Conservation (phyloP, 2,113 vertebrate species). For the Cynocephalus volans region DNA sequence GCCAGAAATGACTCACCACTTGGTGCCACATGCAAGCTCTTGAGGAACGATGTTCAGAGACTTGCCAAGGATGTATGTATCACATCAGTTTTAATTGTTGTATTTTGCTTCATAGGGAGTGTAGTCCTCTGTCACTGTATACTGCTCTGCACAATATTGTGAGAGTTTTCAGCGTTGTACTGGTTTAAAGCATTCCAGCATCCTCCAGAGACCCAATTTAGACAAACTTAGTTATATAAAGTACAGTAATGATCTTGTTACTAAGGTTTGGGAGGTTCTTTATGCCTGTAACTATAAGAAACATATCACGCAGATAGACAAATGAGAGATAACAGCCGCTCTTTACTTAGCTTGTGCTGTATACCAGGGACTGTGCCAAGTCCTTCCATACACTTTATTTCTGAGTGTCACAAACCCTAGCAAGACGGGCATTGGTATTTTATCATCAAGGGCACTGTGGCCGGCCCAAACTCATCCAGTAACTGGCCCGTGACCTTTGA, state of each 20-base stretch:
- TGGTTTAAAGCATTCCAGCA: background rate
- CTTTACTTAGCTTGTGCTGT: background rate
- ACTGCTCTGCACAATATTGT: background rate
- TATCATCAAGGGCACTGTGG: background rate
- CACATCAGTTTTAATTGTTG: background rate
- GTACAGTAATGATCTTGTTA: background rate
- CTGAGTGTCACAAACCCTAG: background rate
- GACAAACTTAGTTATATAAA: slow-evolving; percentile 11
- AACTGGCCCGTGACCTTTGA: fast-evolving
- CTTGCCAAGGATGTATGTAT: fast-evolving
- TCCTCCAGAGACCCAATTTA: background rate
- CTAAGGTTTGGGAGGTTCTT: background rate
- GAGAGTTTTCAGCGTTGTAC: background rate
- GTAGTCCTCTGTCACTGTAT: background rate
- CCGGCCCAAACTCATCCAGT: background rate
- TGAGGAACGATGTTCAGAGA: background rate
- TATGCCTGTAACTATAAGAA: background rate
- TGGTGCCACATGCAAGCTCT: background rate
- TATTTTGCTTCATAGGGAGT: background rate
- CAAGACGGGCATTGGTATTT: background rate
- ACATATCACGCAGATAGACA: background rate
- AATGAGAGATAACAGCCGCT: no score
- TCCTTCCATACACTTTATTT: background rate
- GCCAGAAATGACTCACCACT: background rate
- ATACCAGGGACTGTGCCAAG: fast-evolving